Conservation (phyloP, 2,113 vertebrate genomes). For the Prionailurus viverrinus region DNA sequence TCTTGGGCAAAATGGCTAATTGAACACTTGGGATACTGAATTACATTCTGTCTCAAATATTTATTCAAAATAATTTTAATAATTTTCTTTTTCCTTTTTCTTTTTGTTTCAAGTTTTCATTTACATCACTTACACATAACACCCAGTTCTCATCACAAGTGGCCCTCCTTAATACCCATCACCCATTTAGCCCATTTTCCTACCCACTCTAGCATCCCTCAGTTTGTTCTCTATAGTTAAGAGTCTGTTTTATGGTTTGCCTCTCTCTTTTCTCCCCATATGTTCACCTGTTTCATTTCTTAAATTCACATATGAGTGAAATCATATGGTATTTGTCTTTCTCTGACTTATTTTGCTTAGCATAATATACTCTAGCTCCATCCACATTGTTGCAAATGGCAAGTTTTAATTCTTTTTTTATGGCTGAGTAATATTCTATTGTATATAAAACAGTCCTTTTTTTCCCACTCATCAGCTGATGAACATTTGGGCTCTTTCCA, state of each 20-base stretch:
- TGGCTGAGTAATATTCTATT: neutral
- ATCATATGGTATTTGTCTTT: neutral
- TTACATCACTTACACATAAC: neutral
- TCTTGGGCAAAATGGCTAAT: neutral
- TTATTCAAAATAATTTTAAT: neutral
- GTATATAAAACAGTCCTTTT: neutral
- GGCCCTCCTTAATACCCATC: neutral
- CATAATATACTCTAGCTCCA: neutral
- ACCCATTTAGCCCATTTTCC: neutral
- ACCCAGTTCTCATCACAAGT: neutral
- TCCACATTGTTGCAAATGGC: neutral
- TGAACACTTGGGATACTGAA: neutral
- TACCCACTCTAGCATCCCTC: neutral
- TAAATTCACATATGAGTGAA: neutral
- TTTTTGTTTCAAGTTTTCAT: neutral
- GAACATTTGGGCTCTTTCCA: neutral
- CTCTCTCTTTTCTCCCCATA: neutral
- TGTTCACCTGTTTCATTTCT: neutral
- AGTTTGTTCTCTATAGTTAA: neutral
- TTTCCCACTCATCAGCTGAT: neutral
- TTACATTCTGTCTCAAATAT: neutral
- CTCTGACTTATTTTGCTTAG: neutral
- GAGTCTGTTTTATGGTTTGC: neutral
- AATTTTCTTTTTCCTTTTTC: neutral
- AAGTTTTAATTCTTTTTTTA: neutral